Evolutionary conservation across 2,113 vertebrate genomes (phyloP), one percentile per base, ranked within the genome.

Genomic region (Anarrhichthys ocellatus): DNA sequence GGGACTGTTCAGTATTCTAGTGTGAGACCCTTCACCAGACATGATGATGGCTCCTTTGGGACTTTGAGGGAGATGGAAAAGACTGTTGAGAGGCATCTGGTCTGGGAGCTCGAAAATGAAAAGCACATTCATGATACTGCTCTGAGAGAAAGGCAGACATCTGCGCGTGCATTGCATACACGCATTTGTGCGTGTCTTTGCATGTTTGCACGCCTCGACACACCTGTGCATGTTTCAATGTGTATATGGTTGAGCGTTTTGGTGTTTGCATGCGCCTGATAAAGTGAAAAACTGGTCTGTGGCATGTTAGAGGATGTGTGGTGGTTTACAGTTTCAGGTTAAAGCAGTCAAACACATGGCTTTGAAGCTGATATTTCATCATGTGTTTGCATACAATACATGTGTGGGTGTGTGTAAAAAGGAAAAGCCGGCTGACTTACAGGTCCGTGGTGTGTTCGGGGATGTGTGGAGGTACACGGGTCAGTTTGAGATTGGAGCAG

Each of bases 401-500:
- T 2, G 14, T 15, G 20, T 40, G 18, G 18, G 63, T 36, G 10
- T 29, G 11, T 11, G 15, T n/a, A 6, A 56, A 62, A 66, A 3
- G 11, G 32, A 4, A 69, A 54, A 10, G 1, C 0, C 4, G 10
- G 40, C 18, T 27, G 59, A 90, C 97, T 99, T 91, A 99, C 98
- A 99, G 95, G 75, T 99, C 98, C 1, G 96, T 97, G 73, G 96
- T 96, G 59, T 99, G 97, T 56, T 99, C 97, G 0, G 98, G 98
- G 18, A 99, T 95, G 92, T 99, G 97, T 8, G 93, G 89, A 0
- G 98, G 98, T 48, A 98, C 72, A 0, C 96, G 96, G 80, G 94
- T 93, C 71, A 99, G 95, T 83, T 97, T 98, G 77, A 98, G 98
- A 89, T 97, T 98, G 70, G 97, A 97, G 93, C 98, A 99, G 94